Conservation (phyloP, 1,140 invertebrate species). For the Coptotermes formosanus region DNA sequence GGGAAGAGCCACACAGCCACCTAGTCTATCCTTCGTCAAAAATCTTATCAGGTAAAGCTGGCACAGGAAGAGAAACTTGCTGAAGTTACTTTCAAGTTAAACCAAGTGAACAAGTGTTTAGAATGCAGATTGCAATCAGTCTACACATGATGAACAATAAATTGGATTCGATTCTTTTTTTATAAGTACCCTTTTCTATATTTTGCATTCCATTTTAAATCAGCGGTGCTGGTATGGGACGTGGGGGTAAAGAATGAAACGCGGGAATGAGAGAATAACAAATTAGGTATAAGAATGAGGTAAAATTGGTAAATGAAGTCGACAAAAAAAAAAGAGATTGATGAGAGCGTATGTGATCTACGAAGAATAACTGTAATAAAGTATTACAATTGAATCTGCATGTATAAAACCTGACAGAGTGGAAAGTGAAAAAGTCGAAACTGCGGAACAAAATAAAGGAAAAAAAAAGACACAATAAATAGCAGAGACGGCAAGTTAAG, state of each 20-base stretch:
- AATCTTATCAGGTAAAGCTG: slow-evolving; percentile 9
- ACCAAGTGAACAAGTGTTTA: slow-evolving; percentile 16
- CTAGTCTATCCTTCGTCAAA: not conserved
- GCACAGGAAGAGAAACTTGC: not conserved
- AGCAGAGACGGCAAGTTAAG: not conserved
- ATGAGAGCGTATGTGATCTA: not conserved
- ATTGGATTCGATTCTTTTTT: not conserved
- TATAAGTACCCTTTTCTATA: not conserved
- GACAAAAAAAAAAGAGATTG: not conserved
- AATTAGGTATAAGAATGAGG: not conserved
- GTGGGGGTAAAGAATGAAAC: not conserved
- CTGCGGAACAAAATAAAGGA: not conserved
- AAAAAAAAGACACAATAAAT: not conserved
- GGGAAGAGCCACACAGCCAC: not conserved
- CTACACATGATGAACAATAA: slow-evolving; percentile 9
- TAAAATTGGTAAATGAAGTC: not conserved
- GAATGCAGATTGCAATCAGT: slow-evolving; percentile 15
- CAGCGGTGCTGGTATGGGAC: not conserved
- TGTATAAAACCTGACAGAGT: not conserved
- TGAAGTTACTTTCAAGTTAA: not conserved
- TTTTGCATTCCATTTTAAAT: slow-evolving; percentile 3
- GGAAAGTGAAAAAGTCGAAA: not conserved
- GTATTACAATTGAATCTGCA: slow-evolving; percentile 10
- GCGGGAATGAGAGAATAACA: not conserved
- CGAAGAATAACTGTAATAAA: not conserved